These are phyloP conservation scores for Vulpes lagopus DNA, from an alignment of 2,113 vertebrate genomes.

Conservation along the genomic window DNA sequence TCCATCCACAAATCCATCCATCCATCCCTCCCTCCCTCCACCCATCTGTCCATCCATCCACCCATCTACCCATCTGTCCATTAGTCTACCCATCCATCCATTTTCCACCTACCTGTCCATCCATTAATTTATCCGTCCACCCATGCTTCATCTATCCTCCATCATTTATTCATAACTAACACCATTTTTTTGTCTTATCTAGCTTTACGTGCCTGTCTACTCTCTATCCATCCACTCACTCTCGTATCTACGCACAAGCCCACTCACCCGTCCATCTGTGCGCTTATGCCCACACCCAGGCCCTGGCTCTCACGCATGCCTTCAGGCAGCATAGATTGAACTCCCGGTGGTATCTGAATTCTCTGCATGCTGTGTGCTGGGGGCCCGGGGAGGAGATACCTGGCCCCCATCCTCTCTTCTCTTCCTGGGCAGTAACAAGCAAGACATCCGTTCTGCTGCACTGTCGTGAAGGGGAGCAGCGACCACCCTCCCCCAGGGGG, in stretches of 20 bases:
- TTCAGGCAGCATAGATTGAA: background rate
- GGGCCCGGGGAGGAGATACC: background rate
- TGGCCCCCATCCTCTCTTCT: background rate
- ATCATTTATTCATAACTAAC: background rate
- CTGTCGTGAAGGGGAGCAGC: background rate
- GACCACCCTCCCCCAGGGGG: background rate
- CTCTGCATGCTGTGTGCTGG: too few species aligned
- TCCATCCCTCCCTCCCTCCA: too few species aligned
- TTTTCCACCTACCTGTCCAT: background rate
- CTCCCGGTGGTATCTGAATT: background rate
- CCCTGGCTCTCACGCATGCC: background rate
- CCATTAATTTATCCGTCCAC: background rate
- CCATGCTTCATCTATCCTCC: background rate
- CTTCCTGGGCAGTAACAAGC: too few species aligned
- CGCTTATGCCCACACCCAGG: rapidly evolving
- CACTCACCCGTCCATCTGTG: rapidly evolving
- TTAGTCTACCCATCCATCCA: rapidly evolving
- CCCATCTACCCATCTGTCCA: too few species aligned
- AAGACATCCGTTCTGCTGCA: background rate
- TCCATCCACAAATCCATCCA: too few species aligned
- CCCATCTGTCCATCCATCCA: too few species aligned
- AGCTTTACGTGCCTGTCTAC: background rate
- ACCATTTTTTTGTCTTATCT: background rate
- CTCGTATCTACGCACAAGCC: background rate
- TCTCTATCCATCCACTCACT: too few species aligned